Evolutionary conservation across 2,888 invertebrate species (phyloP), one percentile per base, ranked within the genome.

Genomic region (Lagria hirta): DNA sequence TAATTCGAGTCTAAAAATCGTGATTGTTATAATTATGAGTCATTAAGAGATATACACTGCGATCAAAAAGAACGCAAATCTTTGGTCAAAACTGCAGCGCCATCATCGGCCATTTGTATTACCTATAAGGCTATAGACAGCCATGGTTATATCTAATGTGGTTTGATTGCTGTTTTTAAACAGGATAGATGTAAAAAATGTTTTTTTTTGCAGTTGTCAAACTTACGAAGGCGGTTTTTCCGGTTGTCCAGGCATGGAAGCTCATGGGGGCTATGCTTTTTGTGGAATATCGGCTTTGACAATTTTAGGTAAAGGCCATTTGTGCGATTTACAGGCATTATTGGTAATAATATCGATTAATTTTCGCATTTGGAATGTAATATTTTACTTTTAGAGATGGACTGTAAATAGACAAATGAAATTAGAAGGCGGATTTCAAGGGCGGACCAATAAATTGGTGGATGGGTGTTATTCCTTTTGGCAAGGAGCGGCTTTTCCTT

Each of bases 401-500:
- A 79, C 86, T 48, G 84, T 86, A 0, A 87, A 88, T 61, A 81
- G 90, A 34, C 98, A 99, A 73, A 96, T 96, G 93, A 75, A 79
- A 48, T 81, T 86, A 51, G 98, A 98, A 73, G 98, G 98, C 16
- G 99, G 98, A 4, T 99, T 99, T 68, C 88, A 94, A 76, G 98
- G 98, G 1, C 80, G 98, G 62, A 96, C 98, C 1, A 98, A 99
- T 73, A 99, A 99, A 74, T 76, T 99, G 51, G 98, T 99, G 0
- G 99, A 99, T 77, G 92, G 92, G 2, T 99, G 99, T 71, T 99
- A 99, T 70, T 96, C 96, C 0, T 99, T 97, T 75, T 99, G 99
- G 99, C 95, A 95, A 73, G 96, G 95, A 15, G 96, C 90, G 32
- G 81, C 86, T 26, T 88, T 97, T 68, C 91, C 94, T 11, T 79